These are phyloP conservation scores for Eupristina koningsbergeri DNA, from an alignment of 1,140 invertebrate genomes.

Conservation along the genomic window DNA sequence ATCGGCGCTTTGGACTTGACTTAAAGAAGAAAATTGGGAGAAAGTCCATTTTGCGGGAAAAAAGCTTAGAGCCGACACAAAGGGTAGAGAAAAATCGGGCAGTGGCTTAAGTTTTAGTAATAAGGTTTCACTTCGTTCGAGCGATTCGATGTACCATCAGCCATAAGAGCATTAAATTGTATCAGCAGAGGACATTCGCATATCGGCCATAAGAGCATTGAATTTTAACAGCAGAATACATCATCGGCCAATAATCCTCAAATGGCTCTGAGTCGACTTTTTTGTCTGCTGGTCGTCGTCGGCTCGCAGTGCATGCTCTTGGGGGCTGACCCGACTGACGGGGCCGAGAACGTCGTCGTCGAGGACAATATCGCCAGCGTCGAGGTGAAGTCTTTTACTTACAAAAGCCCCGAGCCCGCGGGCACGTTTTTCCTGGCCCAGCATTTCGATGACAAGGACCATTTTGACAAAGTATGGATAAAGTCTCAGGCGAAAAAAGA, in stretches of 20 bases:
- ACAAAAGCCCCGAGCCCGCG: conserved; percentile 76
- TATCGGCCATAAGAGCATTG: not conserved
- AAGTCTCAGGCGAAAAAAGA: conserved; percentile 95
- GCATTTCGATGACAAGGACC: conserved; percentile 87
- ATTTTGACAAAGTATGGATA: conserved; percentile 88
- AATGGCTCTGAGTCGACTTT: conserved; percentile 16
- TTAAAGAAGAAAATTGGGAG: no score
- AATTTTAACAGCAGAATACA: not conserved
- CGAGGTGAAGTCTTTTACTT: conserved; percentile 56
- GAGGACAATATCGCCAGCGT: conserved; percentile 52
- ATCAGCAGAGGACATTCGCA: not conserved
- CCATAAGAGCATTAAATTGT: no score
- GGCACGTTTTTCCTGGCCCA: conserved; percentile 85
- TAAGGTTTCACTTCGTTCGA: not conserved
- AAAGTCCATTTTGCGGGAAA: no score
- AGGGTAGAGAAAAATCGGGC: not conserved
- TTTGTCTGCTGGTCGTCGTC: conserved; percentile 13
- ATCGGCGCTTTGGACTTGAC: no score
- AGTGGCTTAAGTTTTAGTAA: not conserved
- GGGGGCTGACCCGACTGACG: not conserved
- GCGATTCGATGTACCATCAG: not conserved
- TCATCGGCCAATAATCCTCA: not conserved
- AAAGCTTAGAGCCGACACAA: not conserved
- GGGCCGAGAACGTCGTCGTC: conserved; percentile 28
- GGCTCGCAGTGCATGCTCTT: not conserved